Evolutionary conservation across 2,797 vertebrate species (phyloP), one percentile per base, ranked within the genome.

Genomic region (Platalea minor): DNA sequence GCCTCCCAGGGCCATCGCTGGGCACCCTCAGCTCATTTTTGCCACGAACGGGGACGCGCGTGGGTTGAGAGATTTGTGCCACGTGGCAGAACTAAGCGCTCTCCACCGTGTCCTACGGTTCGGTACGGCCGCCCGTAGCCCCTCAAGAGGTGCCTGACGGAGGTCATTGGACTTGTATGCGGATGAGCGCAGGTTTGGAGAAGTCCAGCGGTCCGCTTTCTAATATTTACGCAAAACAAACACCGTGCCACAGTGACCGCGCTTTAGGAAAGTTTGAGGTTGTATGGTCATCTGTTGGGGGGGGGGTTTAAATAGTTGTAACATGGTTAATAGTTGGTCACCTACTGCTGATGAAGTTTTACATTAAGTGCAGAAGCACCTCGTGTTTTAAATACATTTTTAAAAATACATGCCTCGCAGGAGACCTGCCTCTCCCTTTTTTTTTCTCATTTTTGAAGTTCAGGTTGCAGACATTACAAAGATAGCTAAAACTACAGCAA

Each of bases 161-260:
- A 53, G 12, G 12, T 1, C 8, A 1, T 9, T 13, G 54, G 29
- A 7, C 61, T 70, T 72, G 4, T 25, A 3, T 5, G 12, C 51
- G 46, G 75, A 9, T 7, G 26, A 80, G 13, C 3, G 0, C 2
- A 25, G 39, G 17, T 26, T 11, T 21, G 61, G 24, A 26, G 31
- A n/a, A 64, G 14, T 31, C 35, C 19, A 9, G 1, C 35, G 1
- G 17, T 50, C 48, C 74, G 20, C 56, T 87, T 50, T 43, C 37
- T 61, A 7, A 4, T 7, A 1, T 37, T 41, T 7, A 8, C 45
- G 23, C 33, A 28, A 46, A 45, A 61, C 26, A n/a, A 35, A 15
- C 13, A 19, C 91, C 0, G 0, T 10, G 15, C 11, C 63, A 9
- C 51, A 1, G 8, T 0, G 0, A 3, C 23, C 2, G 4, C 0